Evolutionary conservation across 2,888 invertebrate genomes (phyloP), one percentile per base, ranked within the genome.

Genomic region (Eupithecia vulgata): DNA sequence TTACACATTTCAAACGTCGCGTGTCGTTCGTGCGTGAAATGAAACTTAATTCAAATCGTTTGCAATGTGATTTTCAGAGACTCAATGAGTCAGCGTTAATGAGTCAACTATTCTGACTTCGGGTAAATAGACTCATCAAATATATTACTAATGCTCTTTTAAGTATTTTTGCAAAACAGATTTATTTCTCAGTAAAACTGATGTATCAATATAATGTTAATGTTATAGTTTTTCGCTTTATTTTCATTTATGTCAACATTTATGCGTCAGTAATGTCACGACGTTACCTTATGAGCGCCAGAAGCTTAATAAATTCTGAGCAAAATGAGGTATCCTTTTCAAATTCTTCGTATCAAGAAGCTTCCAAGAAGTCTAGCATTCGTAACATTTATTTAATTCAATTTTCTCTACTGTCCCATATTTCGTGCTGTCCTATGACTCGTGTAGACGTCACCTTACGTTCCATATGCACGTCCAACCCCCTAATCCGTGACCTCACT

Each of bases 401-500:
- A 8, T 42, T 21, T 52, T 57, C 25, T 57, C 12, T 25, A 5
- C 40, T 21, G 21, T 65, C 35, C 12, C 21, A n/a, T 48, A 34
- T 48, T n/a, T 59, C 40, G n/a, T 25, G n/a, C 59, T 12, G 25
- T 37, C 40, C 62, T 35, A 67, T 67, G 34, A 57, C 37, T 68
- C 68, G 68, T 70, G 70, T 72, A 76, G 72, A 62, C 61, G 68
- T 72, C 75, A 59, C 75, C 76, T 78, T 35, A 72, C 40, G 67
- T 68, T 75, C 70, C 72, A 74, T 76, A 74, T 75, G 75, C 77
- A 76, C 77, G 76, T 74, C 76, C 75, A 62, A 78, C 79, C 80
- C 77, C 76, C 77, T 85, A 85, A 85, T 84, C 84, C 83, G 78
- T 76, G 80, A 82, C 83, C 84, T 81, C 83, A 84, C 84, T 83